Evolutionary conservation across 1,140 invertebrate species (phyloP).

Genomic region (Drosophila murphyi): DNA sequence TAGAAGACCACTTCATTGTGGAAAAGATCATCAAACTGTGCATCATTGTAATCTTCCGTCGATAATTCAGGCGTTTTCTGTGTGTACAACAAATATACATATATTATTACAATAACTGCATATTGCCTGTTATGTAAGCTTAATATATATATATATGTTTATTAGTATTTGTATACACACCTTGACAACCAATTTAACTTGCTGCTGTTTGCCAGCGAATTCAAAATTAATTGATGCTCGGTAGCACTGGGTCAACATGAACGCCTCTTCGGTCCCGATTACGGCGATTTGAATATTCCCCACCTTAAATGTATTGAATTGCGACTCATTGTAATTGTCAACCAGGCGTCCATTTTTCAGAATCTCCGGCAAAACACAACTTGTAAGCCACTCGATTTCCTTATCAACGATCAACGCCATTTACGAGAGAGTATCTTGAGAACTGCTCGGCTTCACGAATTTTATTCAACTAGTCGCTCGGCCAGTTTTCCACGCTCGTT

Average conservation of each 20-base stretch:
- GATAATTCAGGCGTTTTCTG: slow-evolving; percentile 75
- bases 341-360: slow-evolving; percentile 48
- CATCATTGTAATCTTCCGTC: slow-evolving; percentile 31
- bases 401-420: slow-evolving; percentile 53
- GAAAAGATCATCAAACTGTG: slow-evolving; percentile 63
- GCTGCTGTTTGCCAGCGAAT: slow-evolving; percentile 41
- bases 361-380: slow-evolving; percentile 45
- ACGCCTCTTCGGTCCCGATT: slow-evolving; percentile 66
- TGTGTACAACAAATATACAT: background rate
- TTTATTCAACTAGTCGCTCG: slow-evolving; percentile 11
- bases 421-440: background rate
- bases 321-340: slow-evolving; percentile 45
- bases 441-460: slow-evolving; percentile 9
- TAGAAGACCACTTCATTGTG: slow-evolving; percentile 78
- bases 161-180: slow-evolving; percentile 31
- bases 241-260: slow-evolving; percentile 75
- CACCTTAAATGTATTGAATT: slow-evolving; percentile 46
- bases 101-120: background rate
- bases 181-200: slow-evolving; percentile 70
- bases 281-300: slow-evolving; percentile 48
- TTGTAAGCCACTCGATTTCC: slow-evolving; percentile 56
- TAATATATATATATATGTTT: background rate
- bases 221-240: slow-evolving; percentile 53
- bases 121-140: background rate
- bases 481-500: background rate